These are phyloP conservation scores for Saccopteryx bilineata DNA, from an alignment of 2,113 vertebrate genomes.

Conservation along the genomic window DNA sequence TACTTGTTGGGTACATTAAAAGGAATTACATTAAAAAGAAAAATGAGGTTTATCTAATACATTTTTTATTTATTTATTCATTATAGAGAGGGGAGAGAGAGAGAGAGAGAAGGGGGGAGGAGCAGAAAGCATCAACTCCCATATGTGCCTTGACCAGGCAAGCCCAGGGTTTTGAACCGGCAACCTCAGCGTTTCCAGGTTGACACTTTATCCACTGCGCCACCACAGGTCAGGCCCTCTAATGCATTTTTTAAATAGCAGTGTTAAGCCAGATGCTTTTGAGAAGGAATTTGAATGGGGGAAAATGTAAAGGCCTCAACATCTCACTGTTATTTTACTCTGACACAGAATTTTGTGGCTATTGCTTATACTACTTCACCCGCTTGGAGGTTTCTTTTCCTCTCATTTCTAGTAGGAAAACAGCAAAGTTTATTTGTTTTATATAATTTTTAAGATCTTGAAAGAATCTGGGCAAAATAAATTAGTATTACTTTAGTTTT, in stretches of 20 bases:
- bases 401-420: slow-evolving; percentile 47
- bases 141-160: too few species aligned
- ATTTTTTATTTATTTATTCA: too few species aligned
- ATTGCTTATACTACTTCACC: background rate
- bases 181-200: too few species aligned
- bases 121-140: too few species aligned
- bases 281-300: slow-evolving; percentile 57
- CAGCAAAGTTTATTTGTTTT: background rate
- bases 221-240: too few species aligned
- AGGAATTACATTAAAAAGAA: slow-evolving; percentile 62
- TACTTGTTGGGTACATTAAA: slow-evolving; percentile 14
- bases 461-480: background rate
- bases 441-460: slow-evolving; percentile 38
- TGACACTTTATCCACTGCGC: too few species aligned
- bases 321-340: slow-evolving; percentile 35
- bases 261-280: slow-evolving; percentile 45
- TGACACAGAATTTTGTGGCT: slow-evolving; percentile 16
- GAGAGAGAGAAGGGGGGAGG: too few species aligned
- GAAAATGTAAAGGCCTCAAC: background rate
- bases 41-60: slow-evolving; percentile 32
- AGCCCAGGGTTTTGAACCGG: too few species aligned
- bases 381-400: background rate
- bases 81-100: too few species aligned
- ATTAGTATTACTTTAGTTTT: slow-evolving; percentile 23
- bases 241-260: slow-evolving; percentile 68